Percentiles rank a stretch among this genome's conserved stretches.
These are phyloP conservation scores for Sebastolobus alascanus DNA, from an alignment of 2,797 vertebrate species.

Conservation along the genomic window DNA sequence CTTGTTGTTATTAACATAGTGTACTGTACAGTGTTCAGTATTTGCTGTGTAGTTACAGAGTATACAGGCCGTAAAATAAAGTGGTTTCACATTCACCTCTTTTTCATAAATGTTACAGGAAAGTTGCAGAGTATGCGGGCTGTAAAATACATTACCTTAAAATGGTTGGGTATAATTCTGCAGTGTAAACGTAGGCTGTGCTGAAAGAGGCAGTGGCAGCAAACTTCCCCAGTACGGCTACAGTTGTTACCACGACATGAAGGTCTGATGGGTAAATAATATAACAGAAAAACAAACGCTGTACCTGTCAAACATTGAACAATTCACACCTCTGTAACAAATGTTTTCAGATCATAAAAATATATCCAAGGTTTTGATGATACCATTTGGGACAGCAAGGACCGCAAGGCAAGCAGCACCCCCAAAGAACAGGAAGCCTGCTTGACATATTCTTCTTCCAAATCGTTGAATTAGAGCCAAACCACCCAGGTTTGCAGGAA, in stretches of 20 bases:
- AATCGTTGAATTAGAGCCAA: conserved; percentile 79
- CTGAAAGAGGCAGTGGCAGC: conserved; percentile 74
- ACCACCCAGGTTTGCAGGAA: conserved; percentile 77
- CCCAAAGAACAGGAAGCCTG: conserved; percentile 17
- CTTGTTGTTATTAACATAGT: too few relatives aligned
- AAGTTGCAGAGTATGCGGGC: too few relatives aligned
- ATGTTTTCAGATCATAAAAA: background rate
- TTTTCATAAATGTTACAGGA: too few relatives aligned
- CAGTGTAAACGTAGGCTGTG: conserved; percentile 81
- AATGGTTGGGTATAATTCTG: conserved; percentile 88
- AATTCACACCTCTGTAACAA: background rate
- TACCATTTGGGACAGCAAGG: conserved; percentile 85
- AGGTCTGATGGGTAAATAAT: conserved; percentile 74
- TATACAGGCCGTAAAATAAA: too few relatives aligned
- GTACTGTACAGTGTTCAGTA: too few relatives aligned
- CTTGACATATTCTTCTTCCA: conserved; percentile 83
- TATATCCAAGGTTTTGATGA: background rate
- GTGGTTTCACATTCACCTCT: too few relatives aligned
- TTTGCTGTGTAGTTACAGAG: too few relatives aligned
- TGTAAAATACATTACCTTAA: conserved; percentile 77
- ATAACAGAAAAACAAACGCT: background rate
- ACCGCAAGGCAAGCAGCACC: conserved; percentile 83
- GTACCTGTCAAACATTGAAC: background rate
- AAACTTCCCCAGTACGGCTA: conserved; percentile 86
- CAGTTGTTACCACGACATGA: conserved; percentile 68